Base-by-base conservation (phyloP, 2,888 invertebrate genomes). In the Megaustenia siamemsis region DNA sequence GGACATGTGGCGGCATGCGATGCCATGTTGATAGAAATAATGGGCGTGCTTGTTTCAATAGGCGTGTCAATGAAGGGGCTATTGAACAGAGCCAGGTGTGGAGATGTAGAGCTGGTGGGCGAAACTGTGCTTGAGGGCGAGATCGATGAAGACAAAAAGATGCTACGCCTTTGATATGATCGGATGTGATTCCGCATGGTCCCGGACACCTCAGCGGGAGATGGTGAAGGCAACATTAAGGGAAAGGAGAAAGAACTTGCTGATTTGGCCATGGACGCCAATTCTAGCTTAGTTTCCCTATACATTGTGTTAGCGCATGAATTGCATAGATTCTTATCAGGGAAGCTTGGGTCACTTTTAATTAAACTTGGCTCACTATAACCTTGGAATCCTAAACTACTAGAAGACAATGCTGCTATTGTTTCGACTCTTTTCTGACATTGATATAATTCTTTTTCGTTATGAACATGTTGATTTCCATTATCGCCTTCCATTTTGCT, bases 1-100 rank as follows among this genome's bases (percentile, higher is more conserved):
- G 43, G 45, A n/a, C 45, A 28, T 45, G 28, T 73, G 45, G 45
- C 8, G 15, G 71, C n/a, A 43, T 73, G 28, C 71, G n/a, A 73
- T 45, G 45, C 32, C 4, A 43, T 43, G 43, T 73, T 43, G 15
- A 28, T 28, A 45, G 45, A 73, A 73, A 76, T 1, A 24, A 76
- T 43, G 8, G 77, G 77, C 6, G 77, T 77, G 35, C 77, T 77
- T 3, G 77, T 63, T n/a, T 77, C 77, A 40, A 77, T 63, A 21
- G 77, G 77, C 18, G 60, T 38, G 1, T 60, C 77, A 5, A 38
- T 1, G 12, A 56, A 35, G 2, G 56, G 76, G 60, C 56, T 76
- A 24, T 12, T 38, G 2, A 56, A 63, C 8, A 60, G 24, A 24
- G 40, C 28, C 18, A 77, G 0, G 56, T 78, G 76, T 28, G 77